Evolutionary conservation across 1,140 invertebrate species (phyloP), one percentile per base, ranked within the genome.

Genomic region (Cecropterus lyciades): DNA sequence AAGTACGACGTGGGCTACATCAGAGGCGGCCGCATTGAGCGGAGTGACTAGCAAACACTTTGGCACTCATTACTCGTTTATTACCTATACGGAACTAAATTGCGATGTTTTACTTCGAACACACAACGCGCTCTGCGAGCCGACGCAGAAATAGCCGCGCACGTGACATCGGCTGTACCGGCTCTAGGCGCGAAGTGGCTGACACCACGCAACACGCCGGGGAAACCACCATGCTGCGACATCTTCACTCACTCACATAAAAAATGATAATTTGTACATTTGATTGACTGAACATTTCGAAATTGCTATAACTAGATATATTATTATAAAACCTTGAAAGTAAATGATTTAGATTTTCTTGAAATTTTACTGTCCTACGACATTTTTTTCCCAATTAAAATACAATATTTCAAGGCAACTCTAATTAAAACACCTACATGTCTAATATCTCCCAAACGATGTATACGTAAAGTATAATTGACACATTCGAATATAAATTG

Each of bases 51-150:
- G 27, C 14, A 13, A 8, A 24, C 56, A 48, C 8, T 33, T 60
- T 33, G 24, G 13, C 27, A 48, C 30, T 48, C 13, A 48, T 60
- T 59, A 40, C 20, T 46, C 56, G 24, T 46, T 55, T 48, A 48
- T 48, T 48, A 48, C 24, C 24, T 48, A 48, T 30, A 45, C 56
- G 56, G 56, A 48, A 59, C 56, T 10, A 9, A 46, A 33, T 59
- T 8, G 14, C 24, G 3, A 33, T 52, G 17, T 11, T 42, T 13
- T 16, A 20, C 42, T 46, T 11, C 27, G 10, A 48, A 45, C 8
- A 48, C 20, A 20, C 20, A 20, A 14, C 55, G 16, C 27, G 49
- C 49, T 30, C 13, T 15, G 13, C 55, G 17, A 10, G 17, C 17
- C 13, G 42, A 45, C 42, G 42, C 20, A 30, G 7, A 30, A 59